These are phyloP conservation scores for Ypsolopha scabrella DNA, from an alignment of 2,888 invertebrate species.

Conservation along the genomic window DNA sequence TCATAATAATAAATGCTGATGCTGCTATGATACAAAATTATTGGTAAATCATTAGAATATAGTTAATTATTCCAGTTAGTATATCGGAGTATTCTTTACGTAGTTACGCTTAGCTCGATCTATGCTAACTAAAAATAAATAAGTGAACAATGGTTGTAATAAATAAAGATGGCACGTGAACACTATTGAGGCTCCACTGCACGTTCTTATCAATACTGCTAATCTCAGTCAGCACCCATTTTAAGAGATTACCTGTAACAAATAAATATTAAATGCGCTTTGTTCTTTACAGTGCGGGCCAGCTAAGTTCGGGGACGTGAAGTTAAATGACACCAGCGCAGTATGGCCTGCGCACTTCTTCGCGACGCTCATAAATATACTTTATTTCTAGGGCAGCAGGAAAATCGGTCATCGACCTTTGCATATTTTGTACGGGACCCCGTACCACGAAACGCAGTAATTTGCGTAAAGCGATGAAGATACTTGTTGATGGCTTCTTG, in stretches of 20 bases:
- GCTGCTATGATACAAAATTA: conserved; percentile 6
- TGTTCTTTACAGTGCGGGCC: too few relatives aligned
- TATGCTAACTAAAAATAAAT: conserved; percentile 20
- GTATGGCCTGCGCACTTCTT: too few relatives aligned
- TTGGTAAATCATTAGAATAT: not conserved
- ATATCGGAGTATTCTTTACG: conserved; percentile 24
- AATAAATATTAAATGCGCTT: not conserved
- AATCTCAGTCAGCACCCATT: conserved; percentile 40
- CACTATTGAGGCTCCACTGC: conserved; percentile 13
- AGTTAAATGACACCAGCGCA: too few relatives aligned
- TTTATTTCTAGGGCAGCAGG: too few relatives aligned
- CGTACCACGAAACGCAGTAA: too few relatives aligned
- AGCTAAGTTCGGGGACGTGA: too few relatives aligned
- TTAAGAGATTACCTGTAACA: conserved; percentile 30
- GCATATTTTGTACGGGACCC: too few relatives aligned
- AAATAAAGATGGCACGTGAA: conserved; percentile 40
- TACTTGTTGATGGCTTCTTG: too few relatives aligned
- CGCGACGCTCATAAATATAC: too few relatives aligned
- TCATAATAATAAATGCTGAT: conserved; percentile 47
- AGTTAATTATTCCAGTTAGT: not conserved
- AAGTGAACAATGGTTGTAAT: conserved; percentile 40
- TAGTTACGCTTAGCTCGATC: conserved; percentile 23
- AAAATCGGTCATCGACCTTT: too few relatives aligned
- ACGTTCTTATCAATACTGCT: conserved; percentile 27
- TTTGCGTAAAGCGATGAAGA: too few relatives aligned